These are phyloP conservation scores for Entomobrya multifasciata DNA, from an alignment of 2,888 invertebrate genomes.

Conservation along the genomic window DNA sequence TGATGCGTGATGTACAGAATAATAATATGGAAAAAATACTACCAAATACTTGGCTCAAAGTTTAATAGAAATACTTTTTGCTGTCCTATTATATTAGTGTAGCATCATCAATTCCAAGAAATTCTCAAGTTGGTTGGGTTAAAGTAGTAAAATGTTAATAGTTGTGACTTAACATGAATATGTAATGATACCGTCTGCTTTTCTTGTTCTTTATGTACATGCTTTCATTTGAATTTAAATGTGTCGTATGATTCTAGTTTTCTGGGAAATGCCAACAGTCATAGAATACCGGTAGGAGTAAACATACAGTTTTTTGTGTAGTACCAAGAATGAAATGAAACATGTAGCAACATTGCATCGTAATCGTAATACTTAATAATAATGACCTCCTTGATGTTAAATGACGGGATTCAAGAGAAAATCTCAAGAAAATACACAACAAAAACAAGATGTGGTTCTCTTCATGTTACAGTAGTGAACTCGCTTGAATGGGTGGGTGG, in stretches of 20 bases:
- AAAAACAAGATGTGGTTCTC: neutral
- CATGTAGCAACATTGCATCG: neutral
- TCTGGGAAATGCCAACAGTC: no score
- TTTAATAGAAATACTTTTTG: neutral
- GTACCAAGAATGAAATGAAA: neutral
- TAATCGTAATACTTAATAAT: slow-evolving; percentile 3
- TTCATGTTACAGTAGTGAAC: neutral
- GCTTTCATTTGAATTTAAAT: no score
- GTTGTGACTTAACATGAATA: neutral
- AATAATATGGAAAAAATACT: no score
- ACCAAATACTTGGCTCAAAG: neutral
- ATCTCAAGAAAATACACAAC: neutral
- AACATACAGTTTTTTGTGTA: neutral
- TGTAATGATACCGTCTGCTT: neutral
- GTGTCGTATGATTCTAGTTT: no score
- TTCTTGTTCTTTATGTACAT: neutral
- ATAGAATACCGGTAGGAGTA: neutral
- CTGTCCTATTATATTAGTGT: neutral
- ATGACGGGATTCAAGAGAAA: no score
- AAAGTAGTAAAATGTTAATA: slow-evolving; percentile 16
- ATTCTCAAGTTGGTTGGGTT: neutral
- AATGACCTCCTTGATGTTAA: no score
- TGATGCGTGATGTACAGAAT: neutral
- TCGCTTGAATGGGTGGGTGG: neutral
- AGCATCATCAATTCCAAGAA: neutral